Base-by-base conservation (phyloP, 2,113 vertebrate species). In the Rhinolophus sinicus region DNA sequence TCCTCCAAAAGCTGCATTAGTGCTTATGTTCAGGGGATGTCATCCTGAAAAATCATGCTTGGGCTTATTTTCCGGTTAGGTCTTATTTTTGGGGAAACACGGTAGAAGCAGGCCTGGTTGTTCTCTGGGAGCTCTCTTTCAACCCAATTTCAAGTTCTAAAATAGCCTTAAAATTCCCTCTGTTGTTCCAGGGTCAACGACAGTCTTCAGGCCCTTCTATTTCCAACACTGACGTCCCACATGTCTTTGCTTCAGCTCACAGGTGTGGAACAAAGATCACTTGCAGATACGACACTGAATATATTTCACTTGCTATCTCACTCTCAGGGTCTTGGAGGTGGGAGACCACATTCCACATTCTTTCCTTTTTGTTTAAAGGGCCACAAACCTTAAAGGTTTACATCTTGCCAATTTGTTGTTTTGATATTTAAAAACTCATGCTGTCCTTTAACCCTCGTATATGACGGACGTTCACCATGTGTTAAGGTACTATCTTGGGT, bases 111-210 rank as follows among this genome's bases (percentile, higher is more conserved):
- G 19, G 33, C 33, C 35, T 38, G 50, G 16, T 5, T 78, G 3
- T 52, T 87, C 65, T 54, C 40, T 83, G 26, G 40, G 56, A 94
- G 44, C 56, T 81, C 33, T 86, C 83, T 77, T 87, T 92, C 11
- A 83, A 78, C 22, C 44, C 84, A 50, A 83, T 70, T 90, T 93
- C 21, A 91, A 91, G 70, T 85, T 92, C 64, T 62, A 13, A 91
- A 88, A 90, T 64, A 76, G 44, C 44, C 26, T 83, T 81, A 62
- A 90, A 96, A 78, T 90, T 35, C 30, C 22, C 40, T 80, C 50
- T 78, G 54, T 21, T 91, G 11, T 85, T 75, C 19, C 38, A 85
- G 64, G 56, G 26, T 80, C 81, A 69, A 3, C 58, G 81, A 72
- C 38, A 90, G 40, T 83, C 47, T 84, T 88, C 24, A 73, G 60